phyloP scores from a whole-genome alignment of 1,140 invertebrate genomes.

The Ridgeia piscesae region DNA sequence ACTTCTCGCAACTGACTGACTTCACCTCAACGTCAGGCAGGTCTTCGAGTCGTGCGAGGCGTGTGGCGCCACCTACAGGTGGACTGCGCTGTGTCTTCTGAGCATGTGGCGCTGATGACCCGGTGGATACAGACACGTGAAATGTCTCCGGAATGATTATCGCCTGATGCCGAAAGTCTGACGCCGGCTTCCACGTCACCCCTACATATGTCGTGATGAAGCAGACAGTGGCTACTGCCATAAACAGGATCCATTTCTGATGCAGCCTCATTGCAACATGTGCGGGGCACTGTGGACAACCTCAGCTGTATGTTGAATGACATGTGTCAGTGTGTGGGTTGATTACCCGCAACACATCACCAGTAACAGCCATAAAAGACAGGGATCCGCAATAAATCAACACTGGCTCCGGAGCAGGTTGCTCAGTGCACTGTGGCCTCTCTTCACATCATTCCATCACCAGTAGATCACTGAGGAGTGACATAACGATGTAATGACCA shows the following conservation, averaged over 20 bases:
- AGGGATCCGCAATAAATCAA: neutral
- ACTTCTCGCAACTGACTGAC: constrained; percentile 16
- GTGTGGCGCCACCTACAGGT: neutral
- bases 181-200: neutral
- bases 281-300: neutral
- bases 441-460: neutral
- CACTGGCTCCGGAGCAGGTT: neutral
- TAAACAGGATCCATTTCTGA: neutral
- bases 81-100: neutral
- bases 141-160: neutral
- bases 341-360: neutral
- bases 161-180: neutral
- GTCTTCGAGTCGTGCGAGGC: neutral
- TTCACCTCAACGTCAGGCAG: constrained; percentile 23
- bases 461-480: no score
- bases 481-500: neutral
- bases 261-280: neutral
- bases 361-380: neutral
- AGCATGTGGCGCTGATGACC: neutral
- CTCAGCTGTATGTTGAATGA: neutral
- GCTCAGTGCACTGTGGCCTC: neutral
- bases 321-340: neutral
- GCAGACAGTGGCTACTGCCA: neutral
- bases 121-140: neutral
- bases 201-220: neutral